Percentiles rank a stretch among this genome's conserved stretches.
Conservation (phyloP, 2,113 vertebrate species). For the Ictalurus furcatus region DNA sequence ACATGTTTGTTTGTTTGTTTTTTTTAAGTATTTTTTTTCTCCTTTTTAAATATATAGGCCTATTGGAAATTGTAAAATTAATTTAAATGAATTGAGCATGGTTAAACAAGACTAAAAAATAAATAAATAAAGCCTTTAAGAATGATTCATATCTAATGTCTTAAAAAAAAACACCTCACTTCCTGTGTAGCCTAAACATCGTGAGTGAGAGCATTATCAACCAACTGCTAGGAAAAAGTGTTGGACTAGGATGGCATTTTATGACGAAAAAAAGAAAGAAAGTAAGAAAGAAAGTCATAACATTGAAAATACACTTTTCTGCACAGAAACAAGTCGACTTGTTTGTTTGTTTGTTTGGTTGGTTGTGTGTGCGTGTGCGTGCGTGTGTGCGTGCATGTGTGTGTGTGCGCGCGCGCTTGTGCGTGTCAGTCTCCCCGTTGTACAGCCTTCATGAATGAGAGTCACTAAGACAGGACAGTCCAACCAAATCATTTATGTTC, state of each 20-base stretch:
- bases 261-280: not conserved
- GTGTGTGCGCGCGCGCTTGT: not conserved
- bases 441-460: not conserved
- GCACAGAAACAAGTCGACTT: not conserved
- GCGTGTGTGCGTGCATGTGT: not conserved
- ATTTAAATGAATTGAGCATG: not conserved
- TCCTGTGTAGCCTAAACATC: not conserved
- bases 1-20: not conserved
- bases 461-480: not conserved
- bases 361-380: not conserved
- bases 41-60: not conserved
- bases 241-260: not conserved
- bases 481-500: constrained; percentile 13
- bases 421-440: not conserved
- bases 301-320: not conserved
- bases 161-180: not conserved
- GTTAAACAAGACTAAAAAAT: not conserved
- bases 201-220: not conserved
- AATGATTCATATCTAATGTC: not conserved
- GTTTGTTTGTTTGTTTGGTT: too few relatives aligned
- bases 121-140: not conserved
- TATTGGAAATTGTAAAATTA: not conserved
- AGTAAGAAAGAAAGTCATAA: not conserved
- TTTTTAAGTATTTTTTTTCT: not conserved
- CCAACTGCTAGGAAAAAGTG: not conserved